These are phyloP conservation scores for Stratiomys singularior DNA, from an alignment of 2,888 invertebrate species.

Conservation along the genomic window DNA sequence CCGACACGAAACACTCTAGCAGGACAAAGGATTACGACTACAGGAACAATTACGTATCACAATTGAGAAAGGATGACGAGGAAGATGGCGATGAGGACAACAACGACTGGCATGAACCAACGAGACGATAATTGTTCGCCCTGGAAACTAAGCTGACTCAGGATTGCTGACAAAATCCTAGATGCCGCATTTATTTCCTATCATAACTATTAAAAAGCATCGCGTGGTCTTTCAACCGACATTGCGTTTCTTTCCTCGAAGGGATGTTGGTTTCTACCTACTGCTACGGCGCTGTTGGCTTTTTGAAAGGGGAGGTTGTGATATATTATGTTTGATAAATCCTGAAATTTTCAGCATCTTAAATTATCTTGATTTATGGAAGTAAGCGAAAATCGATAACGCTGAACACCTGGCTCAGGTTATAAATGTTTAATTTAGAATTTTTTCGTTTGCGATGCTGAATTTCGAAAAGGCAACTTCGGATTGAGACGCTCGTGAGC, in stretches of 20 bases:
- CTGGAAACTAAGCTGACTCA: constrained; percentile 22
- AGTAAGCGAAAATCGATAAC: too few species aligned
- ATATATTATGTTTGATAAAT: background rate
- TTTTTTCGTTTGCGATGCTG: too few species aligned
- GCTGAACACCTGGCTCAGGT: too few species aligned
- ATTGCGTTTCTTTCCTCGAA: background rate
- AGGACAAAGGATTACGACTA: constrained; percentile 36
- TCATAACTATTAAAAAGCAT: constrained; percentile 14
- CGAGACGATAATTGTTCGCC: constrained; percentile 11
- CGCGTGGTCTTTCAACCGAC: background rate
- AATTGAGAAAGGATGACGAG: background rate
- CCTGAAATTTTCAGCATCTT: too few species aligned
- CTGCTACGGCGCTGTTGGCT: too few species aligned
- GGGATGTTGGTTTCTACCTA: background rate
- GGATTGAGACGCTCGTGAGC: too few species aligned
- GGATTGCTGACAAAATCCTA: background rate
- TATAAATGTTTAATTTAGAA: too few species aligned
- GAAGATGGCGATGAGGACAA: background rate
- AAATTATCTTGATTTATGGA: background rate
- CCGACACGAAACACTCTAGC: background rate
- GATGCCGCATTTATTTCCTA: background rate
- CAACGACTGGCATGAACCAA: constrained; percentile 1
- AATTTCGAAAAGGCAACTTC: too few species aligned
- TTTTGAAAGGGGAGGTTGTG: background rate
- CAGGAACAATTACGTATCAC: background rate